phyloP scores from a whole-genome alignment of 1,140 invertebrate species.

The Phenacoccus solenopsis region DNA sequence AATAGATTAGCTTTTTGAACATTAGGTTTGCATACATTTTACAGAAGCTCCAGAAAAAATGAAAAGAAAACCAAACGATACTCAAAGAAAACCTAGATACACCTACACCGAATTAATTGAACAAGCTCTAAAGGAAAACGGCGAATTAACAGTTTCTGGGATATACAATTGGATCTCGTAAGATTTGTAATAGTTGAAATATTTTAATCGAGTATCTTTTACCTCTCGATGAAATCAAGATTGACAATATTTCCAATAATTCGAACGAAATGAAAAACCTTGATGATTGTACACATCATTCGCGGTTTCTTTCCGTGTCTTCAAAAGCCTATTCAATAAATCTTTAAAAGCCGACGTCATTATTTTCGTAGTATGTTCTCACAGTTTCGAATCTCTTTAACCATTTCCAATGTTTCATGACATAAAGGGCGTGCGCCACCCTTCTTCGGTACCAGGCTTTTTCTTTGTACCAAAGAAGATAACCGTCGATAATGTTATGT shows the following conservation, averaged over 20 bases:
- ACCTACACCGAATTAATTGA: conserved; percentile 81
- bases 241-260: no score
- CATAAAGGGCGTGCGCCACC: conserved; percentile 5
- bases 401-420: not conserved
- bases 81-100: conserved; percentile 52
- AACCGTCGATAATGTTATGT: conserved; percentile 15
- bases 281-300: no score
- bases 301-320: not conserved
- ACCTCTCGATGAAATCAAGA: no score
- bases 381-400: not conserved
- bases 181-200: conserved; percentile 37
- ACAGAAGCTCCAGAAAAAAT: not conserved
- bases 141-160: conserved; percentile 73
- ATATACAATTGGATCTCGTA: conserved; percentile 88
- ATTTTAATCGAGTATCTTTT: not conserved
- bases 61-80: not conserved
- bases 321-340: not conserved
- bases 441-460: conserved; percentile 6
- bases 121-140: conserved; percentile 64
- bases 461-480: conserved; percentile 8
- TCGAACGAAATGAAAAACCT: no score
- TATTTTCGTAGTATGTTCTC: not conserved
- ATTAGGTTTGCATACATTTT: no score
- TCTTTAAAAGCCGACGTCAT: not conserved
- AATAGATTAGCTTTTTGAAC: no score